Percentiles rank a stretch among this genome's conserved stretches.
Conservation (phyloP, 1,140 invertebrate genomes). For the Oncopeltus fasciatus region DNA sequence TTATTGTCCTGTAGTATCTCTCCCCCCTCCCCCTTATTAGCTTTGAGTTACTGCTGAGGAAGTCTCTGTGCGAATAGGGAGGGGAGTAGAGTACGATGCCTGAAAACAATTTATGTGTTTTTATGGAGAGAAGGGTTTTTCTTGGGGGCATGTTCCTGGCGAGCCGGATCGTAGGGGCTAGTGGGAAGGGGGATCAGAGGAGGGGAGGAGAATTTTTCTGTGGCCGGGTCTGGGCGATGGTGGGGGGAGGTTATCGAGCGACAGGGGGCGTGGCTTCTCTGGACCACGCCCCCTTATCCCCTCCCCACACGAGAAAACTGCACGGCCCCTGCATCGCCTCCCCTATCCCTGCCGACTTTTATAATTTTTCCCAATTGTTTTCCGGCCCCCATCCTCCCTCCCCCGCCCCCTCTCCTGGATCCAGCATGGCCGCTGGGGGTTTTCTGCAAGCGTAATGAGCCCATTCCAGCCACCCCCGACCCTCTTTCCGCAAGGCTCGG, state of each 20-base stretch:
- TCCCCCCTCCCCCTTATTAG: too few relatives aligned
- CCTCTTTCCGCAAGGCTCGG: conserved; percentile 5
- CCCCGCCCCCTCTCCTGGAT: neutral
- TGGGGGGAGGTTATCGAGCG: neutral
- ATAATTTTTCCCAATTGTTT: conserved; percentile 10
- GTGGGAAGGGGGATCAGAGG: neutral
- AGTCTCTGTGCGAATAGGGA: neutral
- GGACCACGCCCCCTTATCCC: neutral
- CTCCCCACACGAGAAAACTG: neutral
- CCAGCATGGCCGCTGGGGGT: conserved; percentile 7
- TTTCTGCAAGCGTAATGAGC: conserved; percentile 9
- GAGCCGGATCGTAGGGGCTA: neutral
- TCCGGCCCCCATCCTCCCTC: neutral
- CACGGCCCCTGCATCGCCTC: neutral
- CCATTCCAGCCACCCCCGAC: conserved; percentile 4
- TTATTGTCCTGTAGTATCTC: too few relatives aligned
- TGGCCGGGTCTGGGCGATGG: neutral
- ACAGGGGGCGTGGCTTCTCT: neutral
- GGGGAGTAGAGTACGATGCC: neutral
- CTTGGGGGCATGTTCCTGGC: neutral
- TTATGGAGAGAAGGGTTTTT: conserved; percentile 8
- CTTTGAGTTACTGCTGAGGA: too few relatives aligned
- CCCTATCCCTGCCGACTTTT: neutral
- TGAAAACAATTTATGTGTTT: conserved; percentile 10
- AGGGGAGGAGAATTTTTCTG: neutral